phyloP scores from a whole-genome alignment of 2,888 invertebrate genomes.

The Philopedon plagiatum region DNA sequence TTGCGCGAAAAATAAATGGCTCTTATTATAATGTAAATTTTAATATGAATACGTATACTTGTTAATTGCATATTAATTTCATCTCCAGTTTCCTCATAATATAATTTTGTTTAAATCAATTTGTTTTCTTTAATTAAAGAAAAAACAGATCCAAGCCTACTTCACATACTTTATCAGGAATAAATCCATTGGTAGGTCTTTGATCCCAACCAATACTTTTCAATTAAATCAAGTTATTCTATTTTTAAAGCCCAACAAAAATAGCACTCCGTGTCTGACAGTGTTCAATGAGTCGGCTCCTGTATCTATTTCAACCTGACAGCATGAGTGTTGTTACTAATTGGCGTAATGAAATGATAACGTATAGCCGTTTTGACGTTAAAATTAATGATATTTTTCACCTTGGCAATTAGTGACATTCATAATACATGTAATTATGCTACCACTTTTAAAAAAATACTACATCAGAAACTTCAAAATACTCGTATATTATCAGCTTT shows the following conservation, averaged over 20 bases:
- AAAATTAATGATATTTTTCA: conserved; percentile 3
- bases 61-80: too few species aligned
- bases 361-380: neutral
- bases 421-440: too few species aligned
- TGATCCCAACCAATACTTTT: conserved; percentile 10
- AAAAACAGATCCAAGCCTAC: too few species aligned
- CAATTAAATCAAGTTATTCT: conserved; percentile 24
- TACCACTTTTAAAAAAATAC: too few species aligned
- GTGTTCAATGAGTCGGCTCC: conserved; percentile 1
- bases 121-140: too few species aligned
- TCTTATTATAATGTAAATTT: too few species aligned
- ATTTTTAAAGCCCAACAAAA: conserved; percentile 38
- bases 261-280: conserved; percentile 16
- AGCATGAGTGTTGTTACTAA: conserved; percentile 18
- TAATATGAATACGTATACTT: too few species aligned
- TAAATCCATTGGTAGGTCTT: conserved; percentile 2
- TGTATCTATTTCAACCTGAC: neutral
- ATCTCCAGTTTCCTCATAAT: too few species aligned
- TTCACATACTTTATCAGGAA: neutral
- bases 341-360: conserved; percentile 14
- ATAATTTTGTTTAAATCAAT: too few species aligned
- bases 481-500: too few species aligned
- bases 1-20: too few species aligned
- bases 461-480: too few species aligned
- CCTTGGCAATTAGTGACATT: neutral